These are phyloP conservation scores for Oeneis ivallda DNA, from an alignment of 2,888 invertebrate species.

Conservation along the genomic window DNA sequence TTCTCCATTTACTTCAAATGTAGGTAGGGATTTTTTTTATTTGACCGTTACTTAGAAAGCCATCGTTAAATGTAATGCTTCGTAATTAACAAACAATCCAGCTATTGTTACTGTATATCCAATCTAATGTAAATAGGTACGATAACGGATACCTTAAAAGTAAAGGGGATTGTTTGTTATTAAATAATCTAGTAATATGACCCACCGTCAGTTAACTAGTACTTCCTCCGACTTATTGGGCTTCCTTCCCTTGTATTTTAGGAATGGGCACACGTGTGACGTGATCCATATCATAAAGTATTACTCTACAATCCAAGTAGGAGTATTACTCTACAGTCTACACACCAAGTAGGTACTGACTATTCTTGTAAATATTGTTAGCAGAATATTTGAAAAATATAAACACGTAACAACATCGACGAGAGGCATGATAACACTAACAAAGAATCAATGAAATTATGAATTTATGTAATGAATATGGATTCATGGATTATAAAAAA, in stretches of 20 bases:
- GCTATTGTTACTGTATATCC: background rate
- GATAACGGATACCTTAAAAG: slow-evolving; percentile 22
- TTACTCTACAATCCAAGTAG: too few species aligned
- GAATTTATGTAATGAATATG: too few species aligned
- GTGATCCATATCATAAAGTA: background rate
- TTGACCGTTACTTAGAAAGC: too few species aligned
- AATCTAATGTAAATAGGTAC: background rate
- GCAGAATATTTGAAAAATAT: too few species aligned
- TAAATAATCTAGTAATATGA: slow-evolving; percentile 48
- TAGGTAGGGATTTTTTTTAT: background rate
- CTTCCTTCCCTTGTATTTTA: slow-evolving; percentile 52
- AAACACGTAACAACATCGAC: too few species aligned
- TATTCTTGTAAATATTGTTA: too few species aligned
- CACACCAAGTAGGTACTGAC: too few species aligned
- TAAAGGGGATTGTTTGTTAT: slow-evolving; percentile 30
- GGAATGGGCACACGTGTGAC: slow-evolving; percentile 4
- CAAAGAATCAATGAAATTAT: too few species aligned
- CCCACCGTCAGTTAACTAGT: slow-evolving; percentile 45
- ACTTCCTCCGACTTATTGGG: slow-evolving; percentile 50
- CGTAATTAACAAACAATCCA: background rate
- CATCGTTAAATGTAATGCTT: too few species aligned
- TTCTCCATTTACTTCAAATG: background rate
- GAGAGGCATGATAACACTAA: too few species aligned
- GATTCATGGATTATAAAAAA: too few species aligned
- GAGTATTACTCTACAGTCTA: too few species aligned